These are phyloP conservation scores for Plebejus anna DNA, from an alignment of 2,888 invertebrate species.

Conservation along the genomic window DNA sequence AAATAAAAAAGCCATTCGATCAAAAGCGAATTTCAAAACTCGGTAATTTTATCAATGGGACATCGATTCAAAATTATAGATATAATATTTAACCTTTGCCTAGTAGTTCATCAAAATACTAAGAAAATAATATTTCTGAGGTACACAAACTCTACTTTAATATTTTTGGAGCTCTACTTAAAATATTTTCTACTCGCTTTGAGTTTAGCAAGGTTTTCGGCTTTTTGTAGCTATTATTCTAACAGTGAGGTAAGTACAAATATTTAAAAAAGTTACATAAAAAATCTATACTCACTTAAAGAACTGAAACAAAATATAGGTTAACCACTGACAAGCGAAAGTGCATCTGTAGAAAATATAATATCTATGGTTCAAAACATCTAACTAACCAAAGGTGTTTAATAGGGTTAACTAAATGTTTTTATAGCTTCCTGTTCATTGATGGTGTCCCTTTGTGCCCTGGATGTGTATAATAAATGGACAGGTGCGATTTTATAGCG, in stretches of 20 bases:
- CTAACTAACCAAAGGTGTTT: constrained; percentile 53
- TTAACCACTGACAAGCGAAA: not conserved
- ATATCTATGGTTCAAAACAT: constrained; percentile 40
- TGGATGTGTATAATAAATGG: constrained; percentile 64
- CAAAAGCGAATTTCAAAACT: constrained; percentile 42
- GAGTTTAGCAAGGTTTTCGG: not conserved
- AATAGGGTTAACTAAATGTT: constrained; percentile 57
- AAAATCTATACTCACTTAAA: no score
- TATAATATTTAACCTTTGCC: not conserved
- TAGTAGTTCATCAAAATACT: not conserved
- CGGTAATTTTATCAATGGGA: constrained; percentile 58
- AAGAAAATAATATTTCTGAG: not conserved
- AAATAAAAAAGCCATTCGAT: constrained; percentile 43
- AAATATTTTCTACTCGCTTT: not conserved
- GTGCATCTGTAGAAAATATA: constrained; percentile 44
- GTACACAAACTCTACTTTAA: no score
- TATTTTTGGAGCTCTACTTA: not conserved
- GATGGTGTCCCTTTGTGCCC: constrained; percentile 49
- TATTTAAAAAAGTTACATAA: no score
- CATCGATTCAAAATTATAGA: not conserved
- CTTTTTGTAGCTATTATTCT: not conserved
- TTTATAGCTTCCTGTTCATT: constrained; percentile 73
- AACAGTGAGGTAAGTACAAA: no score
- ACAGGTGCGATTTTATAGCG: constrained; percentile 67
- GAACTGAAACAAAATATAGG: no score